A percentile compares a stretch with the other conserved stretches of the same genome.
Conservation (phyloP, 1,140 invertebrate genomes). For the Drosophila setifemur region DNA sequence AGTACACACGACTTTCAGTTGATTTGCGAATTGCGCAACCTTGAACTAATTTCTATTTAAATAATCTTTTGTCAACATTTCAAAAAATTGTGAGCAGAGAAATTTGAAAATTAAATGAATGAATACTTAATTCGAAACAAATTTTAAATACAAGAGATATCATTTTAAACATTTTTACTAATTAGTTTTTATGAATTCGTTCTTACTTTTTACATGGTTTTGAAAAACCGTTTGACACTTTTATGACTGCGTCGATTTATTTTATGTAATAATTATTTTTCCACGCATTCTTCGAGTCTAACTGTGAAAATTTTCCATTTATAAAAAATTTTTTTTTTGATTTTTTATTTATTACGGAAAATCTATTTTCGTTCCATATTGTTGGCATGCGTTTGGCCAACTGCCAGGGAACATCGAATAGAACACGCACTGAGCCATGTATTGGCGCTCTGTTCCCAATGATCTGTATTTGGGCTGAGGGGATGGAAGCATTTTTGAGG, state of each 20-base stretch:
- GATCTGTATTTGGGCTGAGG: background rate
- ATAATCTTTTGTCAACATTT: slow-evolving; percentile 64
- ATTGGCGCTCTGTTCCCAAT: slow-evolving; percentile 18
- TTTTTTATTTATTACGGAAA: slow-evolving; percentile 61
- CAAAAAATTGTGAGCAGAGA: slow-evolving; percentile 12
- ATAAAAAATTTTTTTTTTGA: slow-evolving; percentile 33
- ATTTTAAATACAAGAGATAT: background rate
- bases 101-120: slow-evolving; percentile 48
- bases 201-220: slow-evolving; percentile 41
- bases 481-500: background rate
- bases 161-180: slow-evolving; percentile 21
- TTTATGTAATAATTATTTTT: slow-evolving; percentile 53
- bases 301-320: slow-evolving; percentile 63
- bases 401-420: slow-evolving; percentile 35
- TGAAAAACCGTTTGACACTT: slow-evolving; percentile 21
- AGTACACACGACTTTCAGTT: slow-evolving; percentile 47
- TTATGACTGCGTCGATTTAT: slow-evolving; percentile 47
- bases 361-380: slow-evolving; percentile 61
- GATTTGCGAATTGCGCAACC: slow-evolving; percentile 70
- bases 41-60: slow-evolving; percentile 81
- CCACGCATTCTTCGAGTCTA: slow-evolving; percentile 33
- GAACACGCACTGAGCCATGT: slow-evolving; percentile 56
- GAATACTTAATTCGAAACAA: slow-evolving; percentile 10
- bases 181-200: slow-evolving; percentile 5
- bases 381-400: slow-evolving; percentile 62